Conservation (phyloP, 2,888 invertebrate genomes). For the Rotaria socialis region DNA sequence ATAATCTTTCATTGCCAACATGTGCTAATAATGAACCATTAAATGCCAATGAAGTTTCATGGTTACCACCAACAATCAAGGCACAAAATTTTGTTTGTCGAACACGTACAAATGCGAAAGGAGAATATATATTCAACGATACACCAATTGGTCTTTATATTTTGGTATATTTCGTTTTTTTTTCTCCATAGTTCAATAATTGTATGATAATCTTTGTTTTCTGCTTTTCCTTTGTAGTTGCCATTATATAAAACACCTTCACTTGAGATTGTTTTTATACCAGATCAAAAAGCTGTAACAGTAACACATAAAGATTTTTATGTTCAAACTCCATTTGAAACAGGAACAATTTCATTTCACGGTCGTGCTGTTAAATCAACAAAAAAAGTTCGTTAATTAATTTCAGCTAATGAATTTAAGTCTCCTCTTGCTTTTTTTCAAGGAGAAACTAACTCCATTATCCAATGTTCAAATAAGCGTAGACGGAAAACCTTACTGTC, state of each 20-base stretch:
- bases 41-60: background rate
- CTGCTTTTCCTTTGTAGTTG: background rate
- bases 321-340: constrained; percentile 16
- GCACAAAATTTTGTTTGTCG: constrained; percentile 23
- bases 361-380: constrained; percentile 34
- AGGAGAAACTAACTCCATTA: background rate
- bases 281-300: background rate
- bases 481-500: background rate
- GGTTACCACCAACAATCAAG: background rate
- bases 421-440: background rate
- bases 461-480: background rate
- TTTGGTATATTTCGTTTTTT: background rate
- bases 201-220: background rate
- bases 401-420: background rate
- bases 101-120: constrained; percentile 7
- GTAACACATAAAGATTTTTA: constrained; percentile 19
- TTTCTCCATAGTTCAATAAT: background rate
- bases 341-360: background rate
- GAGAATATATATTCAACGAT: constrained; percentile 32
- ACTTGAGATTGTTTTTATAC: background rate
- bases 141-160: constrained; percentile 4
- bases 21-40: background rate
- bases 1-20: background rate
- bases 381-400: background rate
- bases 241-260: background rate